These are phyloP conservation scores for Philotrypesis tridentata DNA, from an alignment of 1,140 invertebrate genomes.

Conservation along the genomic window DNA sequence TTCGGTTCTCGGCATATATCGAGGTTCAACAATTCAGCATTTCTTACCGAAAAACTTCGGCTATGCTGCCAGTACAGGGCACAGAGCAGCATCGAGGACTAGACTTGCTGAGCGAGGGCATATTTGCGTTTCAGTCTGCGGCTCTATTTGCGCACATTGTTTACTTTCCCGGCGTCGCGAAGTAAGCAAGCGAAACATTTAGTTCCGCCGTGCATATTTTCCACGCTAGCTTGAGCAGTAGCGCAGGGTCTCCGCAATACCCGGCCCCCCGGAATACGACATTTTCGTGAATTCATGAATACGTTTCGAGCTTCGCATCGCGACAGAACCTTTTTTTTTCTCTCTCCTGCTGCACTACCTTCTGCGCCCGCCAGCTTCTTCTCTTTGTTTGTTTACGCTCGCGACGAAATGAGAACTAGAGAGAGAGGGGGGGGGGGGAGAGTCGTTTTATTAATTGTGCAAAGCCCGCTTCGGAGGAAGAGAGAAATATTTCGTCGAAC, in stretches of 20 bases:
- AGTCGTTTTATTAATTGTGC: background rate
- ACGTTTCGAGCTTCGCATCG: background rate
- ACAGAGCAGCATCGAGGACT: background rate
- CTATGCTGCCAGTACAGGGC: too few species aligned
- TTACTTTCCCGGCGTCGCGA: background rate
- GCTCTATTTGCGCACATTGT: slow-evolving; percentile 19
- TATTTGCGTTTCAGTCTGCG: slow-evolving; percentile 20
- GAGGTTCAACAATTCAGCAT: slow-evolving; percentile 2
- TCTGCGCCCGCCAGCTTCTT: too few species aligned
- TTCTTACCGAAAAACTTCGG: background rate
- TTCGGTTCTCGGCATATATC: background rate
- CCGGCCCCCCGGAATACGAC: background rate
- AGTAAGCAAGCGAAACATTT: slow-evolving; percentile 33
- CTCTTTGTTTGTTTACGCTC: too few species aligned
- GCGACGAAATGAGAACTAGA: too few species aligned
- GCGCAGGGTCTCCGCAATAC: background rate
- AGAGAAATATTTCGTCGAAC: background rate
- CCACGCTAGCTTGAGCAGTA: slow-evolving; percentile 2
- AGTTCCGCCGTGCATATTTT: slow-evolving; percentile 21
- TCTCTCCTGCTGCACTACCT: background rate
- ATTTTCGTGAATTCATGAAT: slow-evolving; percentile 20
- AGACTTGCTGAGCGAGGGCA: background rate
- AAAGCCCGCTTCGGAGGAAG: background rate
- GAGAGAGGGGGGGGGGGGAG: too few species aligned
- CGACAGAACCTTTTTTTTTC: background rate